Conservation (phyloP, 2,113 vertebrate genomes). For the Xyrauchen texanus region DNA sequence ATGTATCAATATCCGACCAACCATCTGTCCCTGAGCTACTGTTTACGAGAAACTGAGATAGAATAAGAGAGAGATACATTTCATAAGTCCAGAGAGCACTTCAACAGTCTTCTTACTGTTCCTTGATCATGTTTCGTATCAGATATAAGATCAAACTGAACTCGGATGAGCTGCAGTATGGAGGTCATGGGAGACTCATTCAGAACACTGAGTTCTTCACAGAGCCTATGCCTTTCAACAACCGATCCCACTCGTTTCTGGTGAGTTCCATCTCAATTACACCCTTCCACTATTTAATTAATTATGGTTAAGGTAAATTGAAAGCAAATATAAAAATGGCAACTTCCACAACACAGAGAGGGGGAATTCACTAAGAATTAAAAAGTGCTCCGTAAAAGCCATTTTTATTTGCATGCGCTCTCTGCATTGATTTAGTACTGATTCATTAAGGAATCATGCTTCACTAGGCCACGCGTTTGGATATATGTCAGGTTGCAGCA, state of each 20-base stretch:
- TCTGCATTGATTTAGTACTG: too few species aligned
- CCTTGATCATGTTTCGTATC: constrained; percentile 69
- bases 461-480: too few species aligned
- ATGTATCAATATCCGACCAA: constrained; percentile 32
- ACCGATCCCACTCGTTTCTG: constrained; percentile 72
- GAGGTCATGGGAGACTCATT: constrained; percentile 81
- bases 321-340: too few species aligned
- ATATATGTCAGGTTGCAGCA: too few species aligned
- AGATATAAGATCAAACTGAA: constrained; percentile 82
- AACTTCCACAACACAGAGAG: too few species aligned
- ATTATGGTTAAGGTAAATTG: too few species aligned
- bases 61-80: constrained; percentile 26
- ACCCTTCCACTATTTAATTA: too few species aligned
- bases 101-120: constrained; percentile 65
- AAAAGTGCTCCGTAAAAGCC: too few species aligned
- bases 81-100: neutral
- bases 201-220: constrained; percentile 80
- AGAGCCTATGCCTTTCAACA: constrained; percentile 74
- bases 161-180: constrained; percentile 78
- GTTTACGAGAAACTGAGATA: constrained; percentile 68
- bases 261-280: constrained; percentile 64
- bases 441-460: too few species aligned
- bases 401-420: too few species aligned
- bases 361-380: too few species aligned
- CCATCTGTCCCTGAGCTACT: constrained; percentile 35